These are phyloP conservation scores for Bactericera cockerelli DNA, from an alignment of 1,140 invertebrate species.

Conservation along the genomic window DNA sequence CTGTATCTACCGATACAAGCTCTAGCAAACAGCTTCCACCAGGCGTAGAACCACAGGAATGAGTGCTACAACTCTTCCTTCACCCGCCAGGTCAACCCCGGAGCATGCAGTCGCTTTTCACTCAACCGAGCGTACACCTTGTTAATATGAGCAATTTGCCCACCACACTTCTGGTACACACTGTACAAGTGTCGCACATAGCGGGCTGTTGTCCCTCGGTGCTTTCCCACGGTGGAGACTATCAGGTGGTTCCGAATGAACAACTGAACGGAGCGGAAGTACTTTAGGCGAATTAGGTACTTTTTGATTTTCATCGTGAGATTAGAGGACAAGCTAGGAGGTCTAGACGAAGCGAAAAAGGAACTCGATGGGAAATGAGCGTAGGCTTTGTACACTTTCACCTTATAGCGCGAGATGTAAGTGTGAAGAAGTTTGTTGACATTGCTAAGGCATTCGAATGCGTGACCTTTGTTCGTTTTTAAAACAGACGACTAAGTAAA, in stretches of 20 bases:
- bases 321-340: not conserved
- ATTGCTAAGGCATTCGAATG: not conserved
- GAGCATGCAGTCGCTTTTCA: not conserved
- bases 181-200: not conserved
- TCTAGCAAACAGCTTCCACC: no score
- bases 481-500: not conserved
- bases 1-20: no score
- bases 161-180: not conserved
- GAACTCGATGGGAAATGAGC: no score
- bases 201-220: not conserved
- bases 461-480: not conserved
- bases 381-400: not conserved
- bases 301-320: not conserved
- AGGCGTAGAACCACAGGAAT: not conserved
- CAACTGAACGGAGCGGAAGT: not conserved
- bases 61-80: conserved; percentile 1
- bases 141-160: not conserved
- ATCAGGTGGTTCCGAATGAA: not conserved
- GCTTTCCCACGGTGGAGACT: not conserved
- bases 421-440: not conserved
- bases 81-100: not conserved
- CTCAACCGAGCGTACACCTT: not conserved
- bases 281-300: not conserved
- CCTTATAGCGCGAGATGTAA: not conserved
- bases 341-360: no score